Evolutionary conservation across 53 echinoderm and acorn worm species (phyloP), one percentile per base, ranked within the genome.

Genomic region (Crossaster papposus): DNA sequence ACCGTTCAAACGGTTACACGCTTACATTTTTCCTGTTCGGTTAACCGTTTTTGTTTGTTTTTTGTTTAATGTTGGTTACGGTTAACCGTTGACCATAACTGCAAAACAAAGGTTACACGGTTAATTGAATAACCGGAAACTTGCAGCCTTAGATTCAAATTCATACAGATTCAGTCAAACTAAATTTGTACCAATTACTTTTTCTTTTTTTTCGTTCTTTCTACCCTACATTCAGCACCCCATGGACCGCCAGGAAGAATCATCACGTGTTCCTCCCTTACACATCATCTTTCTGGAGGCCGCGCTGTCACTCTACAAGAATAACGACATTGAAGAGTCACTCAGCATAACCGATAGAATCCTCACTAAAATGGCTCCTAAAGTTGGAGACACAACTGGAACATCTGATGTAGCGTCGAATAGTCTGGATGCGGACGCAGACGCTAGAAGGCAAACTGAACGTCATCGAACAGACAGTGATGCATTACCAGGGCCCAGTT

Each of bases 401-500:
- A 9, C 81, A 33, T 32, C 34, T 11, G 29, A 71, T n/a, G 26
- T n/a, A 31, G 31, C 71, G 29, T 54, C 64, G 32, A 33, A 2
- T 28, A 36, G 26, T 30, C 30, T 14, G 30, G 7, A 22, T 9
- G 23, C 17, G 28, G 37, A 36, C 44, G 44, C 44, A 31, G 77
- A 77, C 8, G 36, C 77, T 36, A 7, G 24, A 81, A 54, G 35
- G 31, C 33, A 73, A 73, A 9, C 50, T 17, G 51, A 44, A 50
- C 35, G 14, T 17, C 18, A 13, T 3, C 13, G 34, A 24, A 36
- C 36, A 14, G 32, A 10, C 32, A 64, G 63, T 15, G 72, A 76
- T 76, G 86, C 62, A 52, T 55, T 76, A 58, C 76, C 86, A 34
- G 52, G 72, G 14, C n/a, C 10, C 84, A 37, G 72, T 86, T 32